phyloP scores from a whole-genome alignment of 2,888 invertebrate species.

The Cyclophora albipunctata region DNA sequence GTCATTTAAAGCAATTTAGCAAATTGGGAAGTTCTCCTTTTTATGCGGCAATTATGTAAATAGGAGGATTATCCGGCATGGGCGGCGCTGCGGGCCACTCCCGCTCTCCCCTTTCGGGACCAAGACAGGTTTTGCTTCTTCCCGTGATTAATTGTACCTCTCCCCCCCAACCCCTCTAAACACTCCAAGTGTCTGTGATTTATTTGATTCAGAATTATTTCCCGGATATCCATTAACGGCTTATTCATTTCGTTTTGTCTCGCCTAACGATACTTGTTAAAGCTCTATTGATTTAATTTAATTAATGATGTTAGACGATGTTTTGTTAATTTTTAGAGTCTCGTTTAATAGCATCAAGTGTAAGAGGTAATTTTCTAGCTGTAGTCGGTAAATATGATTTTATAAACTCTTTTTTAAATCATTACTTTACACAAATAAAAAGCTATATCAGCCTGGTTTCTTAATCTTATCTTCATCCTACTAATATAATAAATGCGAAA shows the following conservation, averaged over 20 bases:
- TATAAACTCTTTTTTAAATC: too few relatives aligned
- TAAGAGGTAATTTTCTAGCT: too few relatives aligned
- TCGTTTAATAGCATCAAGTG: too few relatives aligned
- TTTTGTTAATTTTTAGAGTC: too few relatives aligned
- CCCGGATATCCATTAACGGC: slow-evolving; percentile 47
- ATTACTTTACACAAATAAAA: too few relatives aligned
- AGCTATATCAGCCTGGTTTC: too few relatives aligned
- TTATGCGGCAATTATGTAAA: slow-evolving; percentile 77
- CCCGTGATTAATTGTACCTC: slow-evolving; percentile 66
- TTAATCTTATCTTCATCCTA: too few relatives aligned
- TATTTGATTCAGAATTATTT: slow-evolving; percentile 61
- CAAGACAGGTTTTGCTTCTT: slow-evolving; percentile 42
- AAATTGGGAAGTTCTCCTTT: slow-evolving; percentile 74
- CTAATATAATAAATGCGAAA: too few relatives aligned
- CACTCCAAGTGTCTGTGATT: slow-evolving; percentile 47
- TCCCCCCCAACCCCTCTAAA: slow-evolving; percentile 42
- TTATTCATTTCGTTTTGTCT: slow-evolving; percentile 40
- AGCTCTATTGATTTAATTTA: slow-evolving; percentile 10
- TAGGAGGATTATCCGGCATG: slow-evolving; percentile 71
- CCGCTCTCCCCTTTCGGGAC: slow-evolving; percentile 57
- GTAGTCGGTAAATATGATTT: too few relatives aligned
- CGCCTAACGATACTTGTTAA: slow-evolving; percentile 19
- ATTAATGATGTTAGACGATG: slow-evolving; percentile 9
- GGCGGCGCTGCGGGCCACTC: slow-evolving; percentile 64
- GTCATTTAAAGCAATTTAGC: slow-evolving; percentile 71